Evolutionary conservation across 2,888 invertebrate genomes (phyloP), one percentile per base, ranked within the genome.

Genomic region (Drosophila mulleri): DNA sequence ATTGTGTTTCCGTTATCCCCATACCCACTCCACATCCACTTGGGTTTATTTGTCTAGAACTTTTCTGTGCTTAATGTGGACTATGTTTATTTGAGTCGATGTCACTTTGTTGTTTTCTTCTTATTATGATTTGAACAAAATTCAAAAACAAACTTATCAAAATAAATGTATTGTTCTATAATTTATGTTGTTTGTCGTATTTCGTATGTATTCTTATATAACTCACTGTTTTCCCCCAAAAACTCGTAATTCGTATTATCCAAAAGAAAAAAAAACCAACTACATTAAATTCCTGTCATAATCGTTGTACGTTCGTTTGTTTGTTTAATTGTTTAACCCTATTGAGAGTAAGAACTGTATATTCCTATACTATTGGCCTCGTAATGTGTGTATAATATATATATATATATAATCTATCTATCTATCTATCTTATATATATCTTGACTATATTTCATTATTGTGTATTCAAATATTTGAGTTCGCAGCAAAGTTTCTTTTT

Each of bases 271-370:
- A 47, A 12, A 20, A 41, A 16, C 8, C 20, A 41, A 23, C 44
- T 12, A 26, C 48, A 48, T 48, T n/a, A 2, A 48, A 70, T 59
- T 82, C 77, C 86, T 73, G 78, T 65, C 89, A 89, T 89, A 84
- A 89, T 73, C 72, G 89, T 89, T 84, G 84, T 89, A 79, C 53
- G 83, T 84, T 79, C 18, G 85, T 75, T 79, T 35, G 87, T 64
- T 77, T 79, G 66, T 70, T 76, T 80, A 53, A 64, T 79, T 74
- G 75, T 75, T 76, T 50, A 18, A 59, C 68, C 61, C 35, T 59
- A 87, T 84, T 85, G 86, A 66, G 45, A 47, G 54, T 52, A 71
- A 63, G 44, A 57, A 44, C 61, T 69, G 56, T 74, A 68, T 75
- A 74, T 83, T 54, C 45, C 68, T 41, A 54, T 39, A 48, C 48